Evolutionary conservation across 64 coral and sea anemone genomes (phyloP).

Genomic region (Pocillopora verrucosa): DNA sequence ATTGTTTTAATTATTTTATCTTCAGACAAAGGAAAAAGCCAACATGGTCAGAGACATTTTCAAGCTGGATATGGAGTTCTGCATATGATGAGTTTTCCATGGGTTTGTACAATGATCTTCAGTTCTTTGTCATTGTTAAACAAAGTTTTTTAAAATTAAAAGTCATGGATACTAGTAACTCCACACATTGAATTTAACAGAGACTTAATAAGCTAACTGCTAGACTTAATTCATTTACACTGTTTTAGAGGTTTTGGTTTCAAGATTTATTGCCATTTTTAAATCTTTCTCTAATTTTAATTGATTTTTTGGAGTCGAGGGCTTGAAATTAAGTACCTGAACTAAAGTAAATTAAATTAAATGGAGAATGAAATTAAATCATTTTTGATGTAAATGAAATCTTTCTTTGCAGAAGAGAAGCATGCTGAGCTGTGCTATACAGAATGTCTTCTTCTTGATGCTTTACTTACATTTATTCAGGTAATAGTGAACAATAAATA

Average conservation of each 20-base stretch:
- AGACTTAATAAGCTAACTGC: too few relatives aligned
- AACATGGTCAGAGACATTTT: constrained; percentile 85
- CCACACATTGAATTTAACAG: too few relatives aligned
- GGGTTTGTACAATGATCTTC: not conserved
- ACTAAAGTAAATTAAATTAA: too few relatives aligned
- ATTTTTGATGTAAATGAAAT: not conserved
- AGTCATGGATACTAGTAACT: too few relatives aligned
- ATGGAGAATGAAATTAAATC: not conserved
- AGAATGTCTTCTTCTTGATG: constrained; percentile 92
- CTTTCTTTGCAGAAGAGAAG: constrained; percentile 62
- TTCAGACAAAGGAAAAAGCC: constrained; percentile 74
- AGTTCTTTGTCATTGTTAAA: too few relatives aligned
- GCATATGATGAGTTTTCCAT: constrained; percentile 81
- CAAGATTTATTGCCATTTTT: too few relatives aligned
- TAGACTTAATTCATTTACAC: too few relatives aligned
- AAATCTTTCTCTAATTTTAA: too few relatives aligned
- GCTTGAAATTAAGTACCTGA: too few relatives aligned
- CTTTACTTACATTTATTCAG: constrained; percentile 95
- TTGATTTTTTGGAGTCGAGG: too few relatives aligned
- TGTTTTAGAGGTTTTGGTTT: too few relatives aligned
- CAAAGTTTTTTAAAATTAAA: too few relatives aligned
- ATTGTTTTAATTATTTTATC: not conserved
- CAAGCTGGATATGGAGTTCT: constrained; percentile 92
- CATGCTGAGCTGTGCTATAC: constrained; percentile 98
- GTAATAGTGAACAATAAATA: constrained; percentile 10